phyloP scores from a whole-genome alignment of 2,797 vertebrate species.

The Cirrhinus molitorella region DNA sequence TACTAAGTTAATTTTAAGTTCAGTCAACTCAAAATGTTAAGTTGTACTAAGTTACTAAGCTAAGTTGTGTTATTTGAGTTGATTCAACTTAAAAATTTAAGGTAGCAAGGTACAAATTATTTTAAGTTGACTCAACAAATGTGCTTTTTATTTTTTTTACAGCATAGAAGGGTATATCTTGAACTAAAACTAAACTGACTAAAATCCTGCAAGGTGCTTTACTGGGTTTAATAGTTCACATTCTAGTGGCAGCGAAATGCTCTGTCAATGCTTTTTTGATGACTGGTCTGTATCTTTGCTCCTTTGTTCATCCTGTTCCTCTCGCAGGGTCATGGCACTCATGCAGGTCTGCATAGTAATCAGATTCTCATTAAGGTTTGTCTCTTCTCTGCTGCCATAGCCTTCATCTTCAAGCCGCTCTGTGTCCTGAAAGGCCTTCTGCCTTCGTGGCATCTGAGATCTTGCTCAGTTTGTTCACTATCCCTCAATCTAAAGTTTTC shows the following conservation, averaged over 20 bases:
- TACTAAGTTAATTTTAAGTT: no score
- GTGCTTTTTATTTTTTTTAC: no score
- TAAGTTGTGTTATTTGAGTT: no score
- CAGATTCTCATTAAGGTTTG: constrained; percentile 71
- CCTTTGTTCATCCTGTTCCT: constrained; percentile 30
- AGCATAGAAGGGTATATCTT: background rate
- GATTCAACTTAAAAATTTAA: no score
- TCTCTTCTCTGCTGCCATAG: constrained; percentile 32
- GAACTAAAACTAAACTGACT: background rate
- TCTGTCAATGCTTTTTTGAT: constrained; percentile 27
- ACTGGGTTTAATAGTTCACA: background rate
- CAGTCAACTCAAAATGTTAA: no score
- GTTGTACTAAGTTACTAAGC: no score
- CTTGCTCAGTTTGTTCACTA: constrained; percentile 13
- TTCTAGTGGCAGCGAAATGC: no score
- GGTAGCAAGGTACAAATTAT: no score
- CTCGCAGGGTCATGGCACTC: constrained; percentile 60
- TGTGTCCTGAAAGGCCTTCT: constrained; percentile 6
- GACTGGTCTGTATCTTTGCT: constrained; percentile 49
- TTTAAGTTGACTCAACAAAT: no score
- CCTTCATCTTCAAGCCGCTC: constrained; percentile 15
- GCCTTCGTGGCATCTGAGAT: background rate
- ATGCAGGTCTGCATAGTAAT: constrained; percentile 67
- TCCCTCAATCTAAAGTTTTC: background rate
- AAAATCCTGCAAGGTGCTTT: background rate